Conservation (phyloP, 1,140 invertebrate genomes). For the Carposina sasakii region DNA sequence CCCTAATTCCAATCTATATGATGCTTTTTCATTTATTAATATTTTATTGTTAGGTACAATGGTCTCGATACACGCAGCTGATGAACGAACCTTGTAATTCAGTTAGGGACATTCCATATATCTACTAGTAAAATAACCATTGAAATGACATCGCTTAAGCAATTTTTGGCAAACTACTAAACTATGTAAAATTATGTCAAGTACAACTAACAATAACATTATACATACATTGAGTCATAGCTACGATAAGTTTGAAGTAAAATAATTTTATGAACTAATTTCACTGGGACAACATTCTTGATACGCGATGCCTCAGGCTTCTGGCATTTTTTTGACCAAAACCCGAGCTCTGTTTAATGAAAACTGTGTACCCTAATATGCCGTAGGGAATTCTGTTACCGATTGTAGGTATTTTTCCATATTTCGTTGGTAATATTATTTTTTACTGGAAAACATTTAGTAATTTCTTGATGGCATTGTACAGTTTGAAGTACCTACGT, state of each 20-base stretch:
- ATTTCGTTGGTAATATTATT: conserved; percentile 56
- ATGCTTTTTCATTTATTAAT: too few species aligned
- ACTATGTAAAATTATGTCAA: too few species aligned
- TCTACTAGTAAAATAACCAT: too few species aligned
- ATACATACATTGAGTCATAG: too few species aligned
- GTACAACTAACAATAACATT: too few species aligned
- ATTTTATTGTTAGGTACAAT: too few species aligned
- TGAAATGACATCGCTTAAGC: too few species aligned
- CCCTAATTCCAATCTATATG: conserved; percentile 27
- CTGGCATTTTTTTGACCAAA: conserved; percentile 60
- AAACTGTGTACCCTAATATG: conserved; percentile 60
- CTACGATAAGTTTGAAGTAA: too few species aligned
- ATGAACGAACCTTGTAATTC: too few species aligned
- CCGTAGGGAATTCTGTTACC: conserved; percentile 56
- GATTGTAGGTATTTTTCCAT: conserved; percentile 56
- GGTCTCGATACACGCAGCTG: too few species aligned
- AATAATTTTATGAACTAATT: conserved; percentile 70
- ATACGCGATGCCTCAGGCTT: conserved; percentile 49
- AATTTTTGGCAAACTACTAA: too few species aligned
- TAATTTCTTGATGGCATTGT: conserved; percentile 20
- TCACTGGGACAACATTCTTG: conserved; percentile 64
- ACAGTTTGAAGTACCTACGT: background rate
- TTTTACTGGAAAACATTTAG: conserved; percentile 31
- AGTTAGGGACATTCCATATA: too few species aligned
- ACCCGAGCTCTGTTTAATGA: conserved; percentile 60